Percentiles rank a stretch among this genome's conserved stretches.
phyloP scores from a whole-genome alignment of 2,888 invertebrate species.

The Drosophila affinis region DNA sequence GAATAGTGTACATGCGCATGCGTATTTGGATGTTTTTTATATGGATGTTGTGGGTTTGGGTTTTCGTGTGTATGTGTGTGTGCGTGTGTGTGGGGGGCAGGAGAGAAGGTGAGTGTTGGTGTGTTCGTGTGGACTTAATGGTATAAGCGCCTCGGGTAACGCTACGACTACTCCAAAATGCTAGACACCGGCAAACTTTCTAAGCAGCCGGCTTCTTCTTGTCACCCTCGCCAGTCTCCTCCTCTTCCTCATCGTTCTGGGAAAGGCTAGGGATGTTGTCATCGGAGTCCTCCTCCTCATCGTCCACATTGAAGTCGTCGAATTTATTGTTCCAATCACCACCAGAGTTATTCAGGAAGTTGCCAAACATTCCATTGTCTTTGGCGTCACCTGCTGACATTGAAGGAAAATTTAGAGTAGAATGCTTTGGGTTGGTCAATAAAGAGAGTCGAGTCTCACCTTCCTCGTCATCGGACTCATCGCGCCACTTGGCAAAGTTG shows the following conservation, averaged over 20 bases:
- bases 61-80: conserved; percentile 21
- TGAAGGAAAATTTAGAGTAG: neutral
- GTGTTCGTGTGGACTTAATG: conserved; percentile 56
- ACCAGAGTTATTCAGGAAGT: conserved; percentile 63
- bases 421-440: neutral
- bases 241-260: conserved; percentile 81
- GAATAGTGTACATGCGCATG: conserved; percentile 63
- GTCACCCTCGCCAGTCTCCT: conserved; percentile 77
- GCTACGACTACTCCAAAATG: conserved; percentile 67
- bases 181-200: conserved; percentile 37
- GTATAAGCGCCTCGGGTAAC: conserved; percentile 59
- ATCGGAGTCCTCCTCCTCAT: conserved; percentile 89
- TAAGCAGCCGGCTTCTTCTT: conserved; percentile 68
- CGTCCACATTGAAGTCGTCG: conserved; percentile 88
- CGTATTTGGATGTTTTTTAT: conserved; percentile 29
- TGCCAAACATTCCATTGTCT: conserved; percentile 62
- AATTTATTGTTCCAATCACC: conserved; percentile 84
- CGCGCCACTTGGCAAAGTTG: conserved; percentile 99
- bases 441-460: conserved; percentile 69
- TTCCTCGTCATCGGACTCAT: conserved; percentile 96
- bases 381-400: conserved; percentile 41
- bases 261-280: conserved; percentile 85
- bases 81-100: conserved; percentile 5
- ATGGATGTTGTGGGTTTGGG: conserved; percentile 14
- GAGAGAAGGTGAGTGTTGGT: conserved; percentile 35